Evolutionary conservation across 1,140 invertebrate genomes (phyloP).

Genomic region (Rhopalosiphum maidis): DNA sequence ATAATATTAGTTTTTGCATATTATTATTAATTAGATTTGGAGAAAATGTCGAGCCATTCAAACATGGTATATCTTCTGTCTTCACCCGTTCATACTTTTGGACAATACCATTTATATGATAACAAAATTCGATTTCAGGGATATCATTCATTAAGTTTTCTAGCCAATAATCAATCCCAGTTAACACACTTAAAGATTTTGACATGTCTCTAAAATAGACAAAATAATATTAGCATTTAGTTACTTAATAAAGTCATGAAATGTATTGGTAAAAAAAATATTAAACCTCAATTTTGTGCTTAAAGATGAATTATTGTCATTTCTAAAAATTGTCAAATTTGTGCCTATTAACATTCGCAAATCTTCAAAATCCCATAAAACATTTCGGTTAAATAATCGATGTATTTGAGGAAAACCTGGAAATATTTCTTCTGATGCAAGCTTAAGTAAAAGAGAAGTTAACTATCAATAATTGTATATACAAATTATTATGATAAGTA

Average conservation of each 20-base stretch:
- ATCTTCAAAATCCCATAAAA: constrained; percentile 94
- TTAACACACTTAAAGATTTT: constrained; percentile 90
- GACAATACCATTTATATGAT: constrained; percentile 90
- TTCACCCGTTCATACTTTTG: constrained; percentile 93
- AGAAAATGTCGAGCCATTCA: constrained; percentile 84
- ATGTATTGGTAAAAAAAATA: neutral
- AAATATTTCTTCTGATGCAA: constrained; percentile 73
- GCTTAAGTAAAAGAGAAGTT: constrained; percentile 74
- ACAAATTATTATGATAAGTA: neutral
- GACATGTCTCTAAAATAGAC: constrained; percentile 72
- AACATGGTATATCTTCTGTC: constrained; percentile 88
- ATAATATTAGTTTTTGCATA: constrained; percentile 90
- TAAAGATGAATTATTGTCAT: constrained; percentile 86
- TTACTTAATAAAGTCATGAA: neutral
- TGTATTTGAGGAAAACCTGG: constrained; percentile 73
- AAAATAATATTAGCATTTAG: neutral
- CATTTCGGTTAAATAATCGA: constrained; percentile 72
- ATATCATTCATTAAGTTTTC: constrained; percentile 97
- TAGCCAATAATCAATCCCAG: constrained; percentile 94
- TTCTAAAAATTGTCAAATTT: constrained; percentile 92
- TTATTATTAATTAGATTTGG: constrained; percentile 87
- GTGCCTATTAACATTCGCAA: constrained; percentile 92
- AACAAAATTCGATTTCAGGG: constrained; percentile 94
- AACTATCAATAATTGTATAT: constrained; percentile 46
- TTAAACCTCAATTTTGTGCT: constrained; percentile 75